Evolutionary conservation across 2,113 vertebrate species (phyloP).

Genomic region (Epinephelus fuscoguttatus): DNA sequence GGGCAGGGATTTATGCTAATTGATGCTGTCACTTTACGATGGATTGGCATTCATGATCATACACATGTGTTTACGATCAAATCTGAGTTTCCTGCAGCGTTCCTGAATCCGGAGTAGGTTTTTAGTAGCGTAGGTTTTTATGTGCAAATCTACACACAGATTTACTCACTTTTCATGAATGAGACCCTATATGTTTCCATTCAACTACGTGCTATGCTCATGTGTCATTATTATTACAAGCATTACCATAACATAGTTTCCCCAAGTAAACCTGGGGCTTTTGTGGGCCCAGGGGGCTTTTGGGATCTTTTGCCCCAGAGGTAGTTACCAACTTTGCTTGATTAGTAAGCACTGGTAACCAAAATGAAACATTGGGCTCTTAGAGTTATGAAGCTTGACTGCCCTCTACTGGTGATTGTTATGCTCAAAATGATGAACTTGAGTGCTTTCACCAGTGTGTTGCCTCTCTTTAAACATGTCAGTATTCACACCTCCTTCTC

Average conservation of each 20-base stretch:
- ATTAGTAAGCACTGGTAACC: neutral
- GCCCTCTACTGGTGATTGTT: neutral
- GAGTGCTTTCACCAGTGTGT: neutral
- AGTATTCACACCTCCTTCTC: neutral
- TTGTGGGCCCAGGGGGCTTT: too few relatives aligned
- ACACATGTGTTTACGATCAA: too few relatives aligned
- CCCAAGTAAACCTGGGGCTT: neutral
- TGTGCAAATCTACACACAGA: too few relatives aligned
- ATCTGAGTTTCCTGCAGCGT: too few relatives aligned
- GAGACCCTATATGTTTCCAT: too few relatives aligned
- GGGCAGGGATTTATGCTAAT: too few relatives aligned
- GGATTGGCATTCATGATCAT: too few relatives aligned
- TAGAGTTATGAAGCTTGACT: neutral
- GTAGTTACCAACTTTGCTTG: neutral
- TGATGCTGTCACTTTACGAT: too few relatives aligned
- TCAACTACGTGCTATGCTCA: neutral
- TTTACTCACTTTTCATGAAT: too few relatives aligned
- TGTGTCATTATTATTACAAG: too few relatives aligned
- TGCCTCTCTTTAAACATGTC: neutral
- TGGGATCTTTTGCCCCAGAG: neutral
- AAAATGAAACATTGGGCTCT: neutral
- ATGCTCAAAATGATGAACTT: neutral
- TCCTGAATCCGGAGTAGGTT: too few relatives aligned
- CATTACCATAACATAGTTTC: neutral
- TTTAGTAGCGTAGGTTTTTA: too few relatives aligned